Base-by-base conservation (phyloP, 1,140 invertebrate genomes). In the Acromyrmex charruanus region DNA sequence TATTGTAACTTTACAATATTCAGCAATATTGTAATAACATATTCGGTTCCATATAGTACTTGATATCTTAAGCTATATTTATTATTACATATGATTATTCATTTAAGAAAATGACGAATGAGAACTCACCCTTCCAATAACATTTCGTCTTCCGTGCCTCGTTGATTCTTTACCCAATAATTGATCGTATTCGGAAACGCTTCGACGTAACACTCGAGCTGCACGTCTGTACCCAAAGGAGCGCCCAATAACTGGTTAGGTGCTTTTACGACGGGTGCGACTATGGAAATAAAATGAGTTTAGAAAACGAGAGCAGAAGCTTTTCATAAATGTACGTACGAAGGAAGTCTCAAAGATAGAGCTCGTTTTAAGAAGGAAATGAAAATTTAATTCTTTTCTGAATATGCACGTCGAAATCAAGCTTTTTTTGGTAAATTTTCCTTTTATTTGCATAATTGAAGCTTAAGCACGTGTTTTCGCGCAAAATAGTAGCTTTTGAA, bases 161-260 rank as follows among this genome's bases (percentile, higher is more conserved):
- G 82, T 4, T 84, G 80, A 89, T 98, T 97, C 93, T 97, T 97
- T 86, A 97, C 96, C 98, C 98, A 98, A 94, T 97, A 98, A 94
- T 98, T 98, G 88, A 98, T 97, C 35, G 97, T 97, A 86, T 98
- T 97, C 6, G 98, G 98, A 90, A 97, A 98, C 1, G 98, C 98
- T 92, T 98, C 98, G 53, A 98, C 97, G 93, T 97, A 97, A 94
- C 98, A 98, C 92, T 98, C 97, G 69, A 98, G 95, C 91, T 97
- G 96, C 51, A 98, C 98, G 93, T 98, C 97, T 2, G 97, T 98
- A 66, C 97, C 97, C 53, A 98, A 94, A 51, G 98, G 98, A 3
- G 97, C 97, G 21, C 98, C 98, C 44, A 98, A 94, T 88, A 98
- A 96, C 95, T 98, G 98, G 94, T 97, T 98, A 85, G 97, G 97